Evolutionary conservation across 2,888 invertebrate genomes (phyloP).

Genomic region (Caenorhabditis becei): DNA sequence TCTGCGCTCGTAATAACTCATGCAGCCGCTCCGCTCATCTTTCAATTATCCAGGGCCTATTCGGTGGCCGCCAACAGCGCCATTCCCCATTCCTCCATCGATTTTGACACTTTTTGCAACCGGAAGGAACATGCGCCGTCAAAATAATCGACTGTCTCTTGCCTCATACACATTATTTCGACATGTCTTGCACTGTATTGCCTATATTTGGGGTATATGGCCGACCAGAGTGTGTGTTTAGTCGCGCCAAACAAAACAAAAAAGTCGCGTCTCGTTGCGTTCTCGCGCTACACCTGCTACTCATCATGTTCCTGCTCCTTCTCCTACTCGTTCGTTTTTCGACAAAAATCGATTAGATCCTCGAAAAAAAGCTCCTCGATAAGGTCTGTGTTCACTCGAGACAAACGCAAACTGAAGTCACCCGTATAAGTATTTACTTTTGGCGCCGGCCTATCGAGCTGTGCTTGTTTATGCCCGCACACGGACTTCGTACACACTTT

Average conservation of each 20-base stretch:
- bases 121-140: slow-evolving; percentile 43
- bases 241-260: slow-evolving; percentile 62
- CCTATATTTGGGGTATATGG: slow-evolving; percentile 54
- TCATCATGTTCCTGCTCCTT: slow-evolving; percentile 37
- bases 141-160: slow-evolving; percentile 33
- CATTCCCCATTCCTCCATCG: slow-evolving; percentile 18
- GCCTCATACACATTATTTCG: slow-evolving; percentile 32
- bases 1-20: slow-evolving; percentile 57
- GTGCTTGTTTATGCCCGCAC: slow-evolving; percentile 14
- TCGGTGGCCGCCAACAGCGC: background rate
- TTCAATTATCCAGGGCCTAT: slow-evolving; percentile 47
- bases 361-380: slow-evolving; percentile 8
- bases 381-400: slow-evolving; percentile 3
- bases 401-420: slow-evolving; percentile 22
- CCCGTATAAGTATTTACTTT: slow-evolving; percentile 55
- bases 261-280: slow-evolving; percentile 33
- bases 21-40: slow-evolving; percentile 39
- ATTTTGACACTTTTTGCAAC: slow-evolving; percentile 58
- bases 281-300: slow-evolving; percentile 56
- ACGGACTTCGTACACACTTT: slow-evolving; percentile 18
- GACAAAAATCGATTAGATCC: slow-evolving; percentile 24
- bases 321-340: slow-evolving; percentile 11
- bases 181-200: slow-evolving; percentile 39
- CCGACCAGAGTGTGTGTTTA: slow-evolving; percentile 51
- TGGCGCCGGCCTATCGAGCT: background rate